These are phyloP conservation scores for Esox lucius DNA, from an alignment of 2,797 vertebrate species.

Conservation along the genomic window DNA sequence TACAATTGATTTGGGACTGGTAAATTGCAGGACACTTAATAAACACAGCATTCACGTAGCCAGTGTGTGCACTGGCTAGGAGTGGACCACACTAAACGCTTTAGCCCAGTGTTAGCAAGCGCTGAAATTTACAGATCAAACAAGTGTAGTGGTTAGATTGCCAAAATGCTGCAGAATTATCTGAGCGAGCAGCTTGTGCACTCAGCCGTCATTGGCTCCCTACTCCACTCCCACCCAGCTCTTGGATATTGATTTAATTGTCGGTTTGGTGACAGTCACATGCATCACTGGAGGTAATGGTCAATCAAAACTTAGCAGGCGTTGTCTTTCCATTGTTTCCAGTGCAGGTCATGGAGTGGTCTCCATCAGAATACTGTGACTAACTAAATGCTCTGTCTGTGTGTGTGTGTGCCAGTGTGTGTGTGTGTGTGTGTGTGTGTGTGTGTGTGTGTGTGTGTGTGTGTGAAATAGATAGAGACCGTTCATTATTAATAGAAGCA, in stretches of 20 bases:
- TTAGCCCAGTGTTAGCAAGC: neutral
- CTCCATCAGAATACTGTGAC: slow-evolving; percentile 83
- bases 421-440: slow-evolving; percentile 14
- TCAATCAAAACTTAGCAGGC: slow-evolving; percentile 93
- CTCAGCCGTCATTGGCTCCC: slow-evolving; percentile 87
- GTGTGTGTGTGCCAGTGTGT: slow-evolving; percentile 19
- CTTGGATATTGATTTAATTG: slow-evolving; percentile 98
- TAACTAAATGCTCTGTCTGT: slow-evolving; percentile 12
- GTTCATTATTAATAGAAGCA: slow-evolving; percentile 40
- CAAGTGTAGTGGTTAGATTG: neutral
- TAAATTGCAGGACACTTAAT: neutral
- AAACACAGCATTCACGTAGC: neutral
- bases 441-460: slow-evolving; percentile 25
- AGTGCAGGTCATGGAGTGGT: slow-evolving; percentile 87
- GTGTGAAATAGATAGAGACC: slow-evolving; percentile 12
- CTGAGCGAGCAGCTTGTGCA: slow-evolving; percentile 61
- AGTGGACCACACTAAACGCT: neutral
- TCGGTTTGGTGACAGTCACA: slow-evolving; percentile 95
- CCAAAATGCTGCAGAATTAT: neutral
- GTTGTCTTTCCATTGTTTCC: slow-evolving; percentile 90
- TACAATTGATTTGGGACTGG: neutral
- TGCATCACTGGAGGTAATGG: slow-evolving; percentile 95
- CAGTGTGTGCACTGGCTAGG: neutral
- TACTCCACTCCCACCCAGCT: slow-evolving; percentile 74
- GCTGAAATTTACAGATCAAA: slow-evolving; percentile 46